phyloP scores from a whole-genome alignment of 64 coral and sea anemone genomes.

The Pocillopora verrucosa region DNA sequence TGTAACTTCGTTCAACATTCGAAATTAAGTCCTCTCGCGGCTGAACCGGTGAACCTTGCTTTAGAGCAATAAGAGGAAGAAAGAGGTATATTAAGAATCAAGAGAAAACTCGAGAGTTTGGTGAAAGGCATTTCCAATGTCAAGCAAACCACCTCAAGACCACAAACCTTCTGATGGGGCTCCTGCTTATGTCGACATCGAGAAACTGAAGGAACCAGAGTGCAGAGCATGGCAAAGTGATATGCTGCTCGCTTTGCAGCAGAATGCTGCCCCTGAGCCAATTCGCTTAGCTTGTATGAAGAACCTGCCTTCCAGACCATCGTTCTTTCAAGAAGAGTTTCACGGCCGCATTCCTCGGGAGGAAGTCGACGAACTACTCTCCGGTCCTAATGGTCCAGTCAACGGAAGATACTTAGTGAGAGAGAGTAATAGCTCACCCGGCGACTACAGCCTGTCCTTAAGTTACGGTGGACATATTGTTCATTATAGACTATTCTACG shows the following conservation, averaged over 20 bases:
- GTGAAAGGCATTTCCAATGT: slow-evolving; percentile 3
- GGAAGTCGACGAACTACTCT: slow-evolving; percentile 83
- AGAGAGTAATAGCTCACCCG: slow-evolving; percentile 84
- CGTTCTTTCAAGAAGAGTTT: slow-evolving; percentile 92
- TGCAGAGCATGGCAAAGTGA: slow-evolving; percentile 63
- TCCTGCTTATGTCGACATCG: slow-evolving; percentile 17
- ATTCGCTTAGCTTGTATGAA: slow-evolving; percentile 97
- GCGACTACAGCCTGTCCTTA: slow-evolving; percentile 92
- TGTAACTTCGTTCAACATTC: not conserved
- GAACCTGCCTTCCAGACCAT: slow-evolving; percentile 71
- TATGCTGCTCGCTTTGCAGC: slow-evolving; percentile 83
- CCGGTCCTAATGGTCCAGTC: slow-evolving; percentile 59
- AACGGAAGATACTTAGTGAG: slow-evolving; percentile 94
- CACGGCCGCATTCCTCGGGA: slow-evolving; percentile 90
- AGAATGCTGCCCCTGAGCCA: slow-evolving; percentile 90
- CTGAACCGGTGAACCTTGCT: too few relatives aligned
- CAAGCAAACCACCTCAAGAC: slow-evolving; percentile 19
- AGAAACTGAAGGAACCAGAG: not conserved
- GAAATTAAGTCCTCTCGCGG: too few relatives aligned
- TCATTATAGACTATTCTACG: slow-evolving; percentile 89
- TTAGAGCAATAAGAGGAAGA: too few relatives aligned
- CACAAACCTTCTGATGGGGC: not conserved
- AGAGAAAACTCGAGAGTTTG: not conserved
- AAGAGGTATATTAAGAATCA: not conserved
- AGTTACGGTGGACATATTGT: slow-evolving; percentile 81